Evolutionary conservation across 1,140 invertebrate species (phyloP).

Genomic region (Epicauta chinensis): DNA sequence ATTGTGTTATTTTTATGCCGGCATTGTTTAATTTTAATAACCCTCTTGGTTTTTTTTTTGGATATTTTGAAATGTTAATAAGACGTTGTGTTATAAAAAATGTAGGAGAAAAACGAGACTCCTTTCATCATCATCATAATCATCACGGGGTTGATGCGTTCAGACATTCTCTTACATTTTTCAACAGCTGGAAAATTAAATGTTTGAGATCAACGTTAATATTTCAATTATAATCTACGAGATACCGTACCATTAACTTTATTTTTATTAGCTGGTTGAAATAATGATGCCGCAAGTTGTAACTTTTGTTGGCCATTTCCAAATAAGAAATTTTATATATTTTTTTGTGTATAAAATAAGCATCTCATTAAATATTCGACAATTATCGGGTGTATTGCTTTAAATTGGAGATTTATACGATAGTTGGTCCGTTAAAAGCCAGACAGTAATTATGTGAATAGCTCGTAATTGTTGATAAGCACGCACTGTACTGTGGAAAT

Average conservation of each 20-base stretch:
- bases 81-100: not conserved
- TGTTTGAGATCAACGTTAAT: slow-evolving; percentile 14
- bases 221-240: slow-evolving; percentile 14
- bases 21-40: not conserved
- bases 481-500: too few relatives aligned
- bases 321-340: too few relatives aligned
- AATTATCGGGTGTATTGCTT: too few relatives aligned
- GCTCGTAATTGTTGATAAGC: too few relatives aligned
- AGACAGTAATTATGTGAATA: too few relatives aligned
- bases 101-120: not conserved
- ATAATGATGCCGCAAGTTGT: not conserved
- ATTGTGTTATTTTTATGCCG: not conserved
- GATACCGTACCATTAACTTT: slow-evolving; percentile 8
- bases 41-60: not conserved
- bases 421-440: too few relatives aligned
- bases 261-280: slow-evolving; percentile 8
- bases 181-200: slow-evolving; percentile 9
- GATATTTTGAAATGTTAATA: too few relatives aligned
- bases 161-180: slow-evolving; percentile 6
- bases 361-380: too few relatives aligned
- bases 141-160: slow-evolving; percentile 1
- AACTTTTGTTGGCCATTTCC: too few relatives aligned
- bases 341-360: too few relatives aligned
- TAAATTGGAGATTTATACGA: too few relatives aligned
- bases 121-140: not conserved